These are phyloP conservation scores for Chromis chromis DNA, from an alignment of 2,797 vertebrate species.

Conservation along the genomic window DNA sequence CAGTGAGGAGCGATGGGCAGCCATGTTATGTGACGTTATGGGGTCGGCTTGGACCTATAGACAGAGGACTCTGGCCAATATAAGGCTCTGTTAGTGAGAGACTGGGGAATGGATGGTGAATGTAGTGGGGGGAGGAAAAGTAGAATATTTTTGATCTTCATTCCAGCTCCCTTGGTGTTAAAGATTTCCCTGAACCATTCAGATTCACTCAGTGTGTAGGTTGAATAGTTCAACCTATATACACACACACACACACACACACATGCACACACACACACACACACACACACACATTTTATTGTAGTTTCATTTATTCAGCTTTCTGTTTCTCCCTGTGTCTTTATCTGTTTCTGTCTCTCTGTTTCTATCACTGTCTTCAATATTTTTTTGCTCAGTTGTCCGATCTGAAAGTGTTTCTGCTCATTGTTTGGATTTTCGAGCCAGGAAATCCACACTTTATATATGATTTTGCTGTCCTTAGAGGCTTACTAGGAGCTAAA, in stretches of 20 bases:
- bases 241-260: not conserved
- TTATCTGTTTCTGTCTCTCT: not conserved
- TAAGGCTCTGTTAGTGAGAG: constrained; percentile 18
- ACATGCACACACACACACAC: not conserved
- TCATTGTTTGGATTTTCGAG: no score
- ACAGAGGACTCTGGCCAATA: constrained; percentile 26
- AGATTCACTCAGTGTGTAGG: no score
- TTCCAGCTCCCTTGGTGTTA: constrained; percentile 16
- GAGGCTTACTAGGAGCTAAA: not conserved
- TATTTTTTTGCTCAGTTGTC: no score
- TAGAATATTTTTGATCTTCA: not conserved
- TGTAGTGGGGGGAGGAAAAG: not conserved
- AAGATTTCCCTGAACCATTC: constrained; percentile 18
- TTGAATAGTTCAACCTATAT: no score
- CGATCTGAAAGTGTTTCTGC: no score
- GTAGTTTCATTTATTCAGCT: no score
- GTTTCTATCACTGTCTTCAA: not conserved
- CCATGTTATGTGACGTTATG: constrained; percentile 56
- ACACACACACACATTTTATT: no score
- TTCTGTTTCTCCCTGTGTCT: no score
- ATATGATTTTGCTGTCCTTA: not conserved
- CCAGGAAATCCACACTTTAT: no score
- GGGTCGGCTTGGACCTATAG: constrained; percentile 52
- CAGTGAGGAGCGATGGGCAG: constrained; percentile 53
- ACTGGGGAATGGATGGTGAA: not conserved